Conservation (phyloP, 2,888 invertebrate species). For the Diaphora mendica region DNA sequence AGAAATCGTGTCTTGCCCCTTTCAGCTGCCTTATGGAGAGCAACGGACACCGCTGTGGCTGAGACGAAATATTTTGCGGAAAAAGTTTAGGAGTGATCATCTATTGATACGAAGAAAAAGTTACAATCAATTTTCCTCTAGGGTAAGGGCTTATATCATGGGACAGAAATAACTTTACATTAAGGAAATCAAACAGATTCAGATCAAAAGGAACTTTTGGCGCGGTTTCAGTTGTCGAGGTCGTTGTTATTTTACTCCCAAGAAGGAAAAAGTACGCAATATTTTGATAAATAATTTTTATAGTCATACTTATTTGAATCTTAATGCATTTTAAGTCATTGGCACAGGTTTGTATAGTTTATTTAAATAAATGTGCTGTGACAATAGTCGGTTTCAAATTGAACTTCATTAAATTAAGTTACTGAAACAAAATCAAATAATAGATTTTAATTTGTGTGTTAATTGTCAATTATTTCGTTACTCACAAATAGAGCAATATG, state of each 20-base stretch:
- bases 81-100: too few species aligned
- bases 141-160: background rate
- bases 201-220: background rate
- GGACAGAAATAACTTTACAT: background rate
- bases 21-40: too few species aligned
- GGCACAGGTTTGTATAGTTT: background rate
- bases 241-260: background rate
- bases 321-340: too few species aligned
- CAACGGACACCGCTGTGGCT: too few species aligned
- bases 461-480: background rate
- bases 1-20: background rate
- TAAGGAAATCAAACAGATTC: background rate
- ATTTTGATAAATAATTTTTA: too few species aligned
- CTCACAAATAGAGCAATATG: background rate
- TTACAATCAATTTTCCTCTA: background rate
- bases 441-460: background rate
- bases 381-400: background rate
- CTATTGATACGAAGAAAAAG: too few species aligned
- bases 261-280: background rate
- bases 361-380: background rate
- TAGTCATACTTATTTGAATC: too few species aligned
- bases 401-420: background rate
- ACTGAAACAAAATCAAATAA: background rate
- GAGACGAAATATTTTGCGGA: too few species aligned
- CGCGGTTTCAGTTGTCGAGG: background rate